Evolutionary conservation across 2,797 vertebrate genomes (phyloP), one percentile per base, ranked within the genome.

Genomic region (Otolemur crassicaudatus): DNA sequence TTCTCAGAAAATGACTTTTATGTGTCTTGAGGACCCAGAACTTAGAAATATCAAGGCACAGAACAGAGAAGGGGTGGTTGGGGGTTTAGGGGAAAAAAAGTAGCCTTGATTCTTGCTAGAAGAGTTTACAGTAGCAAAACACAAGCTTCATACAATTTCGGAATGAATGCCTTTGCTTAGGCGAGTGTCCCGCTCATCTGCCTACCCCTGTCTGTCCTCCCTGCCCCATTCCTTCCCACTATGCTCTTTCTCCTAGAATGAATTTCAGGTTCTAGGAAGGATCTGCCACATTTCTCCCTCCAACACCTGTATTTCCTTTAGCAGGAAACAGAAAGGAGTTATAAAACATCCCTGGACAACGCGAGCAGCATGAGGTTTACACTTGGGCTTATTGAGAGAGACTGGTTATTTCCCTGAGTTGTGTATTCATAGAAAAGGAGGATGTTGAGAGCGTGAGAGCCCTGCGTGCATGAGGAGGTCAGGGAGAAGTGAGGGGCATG

Each of bases 21-120:
- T 31, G 23, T 53, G 43, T 20, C 37, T 65, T 67, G 10, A 85
- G 37, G 16, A 80, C 11, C 16, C 25, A 75, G 53, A 31, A 3
- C 23, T 67, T 49, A 20, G 49, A 8, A 34, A 70, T 56, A 80
- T 43, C 6, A 49, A 87, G 34, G 4, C 14, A 12, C 25, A 16
- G 1, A 2, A 17, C 3, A 23, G 9, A 61, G 49, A 34, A 11
- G 6, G 40, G 17, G 22, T 0, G 10, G 1, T 11, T 58, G 14
- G 49, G 49, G 49, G 49, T 43, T 43, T 43, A 43, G 37, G 20
- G 31, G 12, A 69, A 53, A 60, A 73, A 81, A n/a, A 65, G 23
- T 4, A 40, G 9, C n/a, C 72, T 88, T 56, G 37, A 72, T 49
- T 72, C 53, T 17, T 10, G 49, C 25, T 27, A 46, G 61, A 67